Evolutionary conservation across 2,797 vertebrate species (phyloP).

Genomic region (Syndactyla subalaris): DNA sequence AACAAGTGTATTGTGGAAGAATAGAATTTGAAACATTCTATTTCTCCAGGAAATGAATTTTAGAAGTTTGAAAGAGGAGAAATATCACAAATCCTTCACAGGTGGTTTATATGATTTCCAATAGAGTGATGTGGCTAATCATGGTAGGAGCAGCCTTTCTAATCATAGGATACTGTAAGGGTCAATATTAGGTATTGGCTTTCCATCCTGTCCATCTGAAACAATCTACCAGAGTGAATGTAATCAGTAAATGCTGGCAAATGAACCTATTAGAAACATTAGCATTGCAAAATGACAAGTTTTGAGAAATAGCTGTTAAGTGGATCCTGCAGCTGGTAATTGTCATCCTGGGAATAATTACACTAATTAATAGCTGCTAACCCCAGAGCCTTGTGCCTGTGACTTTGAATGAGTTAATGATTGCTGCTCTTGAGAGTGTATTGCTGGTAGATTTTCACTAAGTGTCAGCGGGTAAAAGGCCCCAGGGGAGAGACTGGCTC

Average conservation of each 20-base stretch:
- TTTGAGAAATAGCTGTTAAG: slow-evolving; percentile 83
- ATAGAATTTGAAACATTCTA: slow-evolving; percentile 12
- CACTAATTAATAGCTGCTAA: slow-evolving; percentile 95
- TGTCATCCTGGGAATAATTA: slow-evolving; percentile 92
- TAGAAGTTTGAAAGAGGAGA: slow-evolving; percentile 37
- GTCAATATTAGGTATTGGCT: slow-evolving; percentile 87
- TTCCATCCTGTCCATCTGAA: slow-evolving; percentile 84
- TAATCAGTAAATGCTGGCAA: slow-evolving; percentile 91
- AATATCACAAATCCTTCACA: slow-evolving; percentile 55
- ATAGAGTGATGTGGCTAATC: slow-evolving; percentile 66
- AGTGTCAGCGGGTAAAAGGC: slow-evolving; percentile 86
- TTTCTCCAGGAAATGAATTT: slow-evolving; percentile 37
- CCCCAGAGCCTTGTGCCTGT: slow-evolving; percentile 70
- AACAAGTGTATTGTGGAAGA: not conserved
- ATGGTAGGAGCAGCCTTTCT: slow-evolving; percentile 48
- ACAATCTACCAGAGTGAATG: slow-evolving; percentile 85
- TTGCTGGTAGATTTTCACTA: slow-evolving; percentile 70
- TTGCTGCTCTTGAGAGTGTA: slow-evolving; percentile 58
- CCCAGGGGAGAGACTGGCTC: slow-evolving; percentile 79
- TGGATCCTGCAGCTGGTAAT: slow-evolving; percentile 93
- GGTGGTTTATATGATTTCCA: slow-evolving; percentile 53
- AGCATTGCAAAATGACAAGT: slow-evolving; percentile 79
- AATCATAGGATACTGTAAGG: slow-evolving; percentile 80
- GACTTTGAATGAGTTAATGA: slow-evolving; percentile 72
- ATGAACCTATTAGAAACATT: slow-evolving; percentile 83